These are phyloP conservation scores for Anguilla pacifica DNA, from an alignment of 2,797 vertebrate genomes.

Conservation along the genomic window DNA sequence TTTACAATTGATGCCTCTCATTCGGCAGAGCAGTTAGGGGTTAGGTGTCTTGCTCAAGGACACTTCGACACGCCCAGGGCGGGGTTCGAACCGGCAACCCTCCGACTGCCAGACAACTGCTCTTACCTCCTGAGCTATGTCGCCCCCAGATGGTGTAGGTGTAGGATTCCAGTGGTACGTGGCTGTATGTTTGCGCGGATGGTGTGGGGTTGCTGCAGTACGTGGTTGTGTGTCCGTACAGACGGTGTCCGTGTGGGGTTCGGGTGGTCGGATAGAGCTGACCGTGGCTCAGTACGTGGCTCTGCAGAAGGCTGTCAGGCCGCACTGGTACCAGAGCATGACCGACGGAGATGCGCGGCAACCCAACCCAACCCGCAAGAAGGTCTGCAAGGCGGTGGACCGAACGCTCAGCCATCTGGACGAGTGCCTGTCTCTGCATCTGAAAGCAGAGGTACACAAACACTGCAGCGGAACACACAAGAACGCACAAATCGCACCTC, in stretches of 20 bases:
- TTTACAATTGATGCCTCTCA: too few relatives aligned
- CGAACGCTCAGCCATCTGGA: slow-evolving; percentile 90
- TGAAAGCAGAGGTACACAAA: slow-evolving; percentile 76
- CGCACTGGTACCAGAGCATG: slow-evolving; percentile 95
- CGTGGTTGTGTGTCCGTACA: slow-evolving; percentile 51
- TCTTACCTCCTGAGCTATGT: too few relatives aligned
- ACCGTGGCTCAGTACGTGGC: slow-evolving; percentile 87
- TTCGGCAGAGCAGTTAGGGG: too few relatives aligned
- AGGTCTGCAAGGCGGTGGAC: slow-evolving; percentile 88
- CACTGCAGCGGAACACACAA: neutral
- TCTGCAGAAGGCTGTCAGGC: slow-evolving; percentile 80
- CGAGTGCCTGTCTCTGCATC: slow-evolving; percentile 79
- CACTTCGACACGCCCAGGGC: too few relatives aligned
- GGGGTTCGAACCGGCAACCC: too few relatives aligned
- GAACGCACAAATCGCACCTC: neutral
- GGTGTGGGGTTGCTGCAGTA: neutral
- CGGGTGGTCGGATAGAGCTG: slow-evolving; percentile 87
- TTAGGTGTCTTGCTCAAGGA: too few relatives aligned
- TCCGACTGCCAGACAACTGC: too few relatives aligned
- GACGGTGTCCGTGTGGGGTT: slow-evolving; percentile 92
- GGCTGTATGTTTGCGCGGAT: slow-evolving; percentile 20
- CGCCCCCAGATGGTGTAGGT: neutral
- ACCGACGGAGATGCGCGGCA: slow-evolving; percentile 87
- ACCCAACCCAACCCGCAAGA: slow-evolving; percentile 77
- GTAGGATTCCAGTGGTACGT: neutral